Conservation (phyloP, 2,888 invertebrate genomes). For the Esperia sulphurella region DNA sequence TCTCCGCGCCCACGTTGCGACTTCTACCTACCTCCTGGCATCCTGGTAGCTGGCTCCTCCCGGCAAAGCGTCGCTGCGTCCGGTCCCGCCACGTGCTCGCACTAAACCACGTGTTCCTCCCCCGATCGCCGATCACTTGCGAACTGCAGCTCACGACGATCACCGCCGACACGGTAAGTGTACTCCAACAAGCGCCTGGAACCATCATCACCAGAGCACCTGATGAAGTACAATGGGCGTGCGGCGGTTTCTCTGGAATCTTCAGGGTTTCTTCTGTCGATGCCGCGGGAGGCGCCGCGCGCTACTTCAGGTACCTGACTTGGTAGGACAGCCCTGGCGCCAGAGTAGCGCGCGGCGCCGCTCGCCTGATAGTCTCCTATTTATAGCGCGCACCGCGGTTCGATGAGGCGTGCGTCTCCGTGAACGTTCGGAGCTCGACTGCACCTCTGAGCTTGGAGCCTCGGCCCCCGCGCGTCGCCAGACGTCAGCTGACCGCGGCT, state of each 20-base stretch:
- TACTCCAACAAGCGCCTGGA: conserved; percentile 99
- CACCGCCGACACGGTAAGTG: conserved; percentile 93
- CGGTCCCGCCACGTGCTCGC: conserved; percentile 38
- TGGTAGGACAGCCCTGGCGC: conserved; percentile 88
- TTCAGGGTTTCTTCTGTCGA: conserved; percentile 16
- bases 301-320: conserved; percentile 99
- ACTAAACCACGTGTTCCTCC: conserved; percentile 18
- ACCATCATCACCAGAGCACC: conserved; percentile 95
- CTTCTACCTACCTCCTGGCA: conserved; percentile 31
- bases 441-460: conserved; percentile 57
- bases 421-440: conserved; percentile 61
- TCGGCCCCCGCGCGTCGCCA: conserved; percentile 74
- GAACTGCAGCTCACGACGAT: conserved; percentile 37
- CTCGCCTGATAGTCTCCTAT: conserved; percentile 48
- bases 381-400: conserved; percentile 48
- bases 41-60: conserved; percentile 21
- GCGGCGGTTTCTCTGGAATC: conserved; percentile 81
- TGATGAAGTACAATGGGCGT: conserved; percentile 99
- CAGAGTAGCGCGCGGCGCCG: conserved; percentile 90
- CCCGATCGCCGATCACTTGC: conserved; percentile 9
- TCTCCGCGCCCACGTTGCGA: conserved; percentile 43
- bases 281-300: conserved; percentile 82
- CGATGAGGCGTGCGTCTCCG: conserved; percentile 51
- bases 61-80: conserved; percentile 20
- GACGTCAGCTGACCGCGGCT: conserved; percentile 78